Evolutionary conservation across 2,888 invertebrate species (phyloP), one percentile per base, ranked within the genome.

Genomic region (Hypsopygia costalis): DNA sequence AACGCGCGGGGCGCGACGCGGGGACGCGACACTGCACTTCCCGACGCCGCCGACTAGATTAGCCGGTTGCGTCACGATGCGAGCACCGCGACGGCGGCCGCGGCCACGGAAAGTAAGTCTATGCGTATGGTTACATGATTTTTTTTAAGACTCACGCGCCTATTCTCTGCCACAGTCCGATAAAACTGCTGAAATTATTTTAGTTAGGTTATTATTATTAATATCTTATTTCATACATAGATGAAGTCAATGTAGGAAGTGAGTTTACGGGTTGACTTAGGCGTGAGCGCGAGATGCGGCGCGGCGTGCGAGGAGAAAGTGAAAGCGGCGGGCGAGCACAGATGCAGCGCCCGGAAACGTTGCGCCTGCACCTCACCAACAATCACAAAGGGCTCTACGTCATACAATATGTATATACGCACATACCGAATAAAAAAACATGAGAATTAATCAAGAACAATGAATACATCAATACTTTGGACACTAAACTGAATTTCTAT

Each of bases 1-100:
- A 69, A 69, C 62, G 69, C 63, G 83, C 78, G 82, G 80, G 71
- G 81, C 62, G 82, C 70, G 80, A 64, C 69, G 85, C 78, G 69
- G 87, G 87, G 87, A 81, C 86, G 81, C 86, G 87, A 86, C 87
- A 86, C 87, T 88, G 88, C 86, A 87, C 88, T 88, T 88, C 88
- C 87, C 87, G 87, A 86, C 82, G 79, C 70, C 76, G 78, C 85
- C 83, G 81, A 82, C 86, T 87, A 87, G 86, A 87, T 88, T 88
- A 88, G 85, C 76, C 76, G 81, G 81, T 87, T 87, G 85, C 87
- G 87, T 88, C 86, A 87, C 80, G 67, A 77, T 62, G 70, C 60
- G 72, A 80, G 73, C 72, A 68, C 69, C 62, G 58, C 61, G 49
- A 55, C 58, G 49, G 64, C 59, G 56, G 66, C 62, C 63, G 68